A percentile compares a stretch with the other conserved stretches of the same genome.
Conservation (phyloP, 2,888 invertebrate species). For the Crioceris asparagi region DNA sequence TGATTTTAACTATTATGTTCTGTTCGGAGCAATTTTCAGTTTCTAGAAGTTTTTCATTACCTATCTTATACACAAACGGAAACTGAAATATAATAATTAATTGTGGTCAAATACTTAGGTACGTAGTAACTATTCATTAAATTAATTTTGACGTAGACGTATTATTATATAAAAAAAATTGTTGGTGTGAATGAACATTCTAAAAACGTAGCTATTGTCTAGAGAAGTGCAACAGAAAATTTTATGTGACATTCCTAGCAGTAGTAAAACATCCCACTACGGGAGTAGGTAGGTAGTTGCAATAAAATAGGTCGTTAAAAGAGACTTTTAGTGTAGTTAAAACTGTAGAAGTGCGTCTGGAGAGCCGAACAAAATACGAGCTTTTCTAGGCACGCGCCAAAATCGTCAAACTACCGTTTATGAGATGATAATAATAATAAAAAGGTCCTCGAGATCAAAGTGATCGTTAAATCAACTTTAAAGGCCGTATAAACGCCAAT, state of each 20-base stretch:
- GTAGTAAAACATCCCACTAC: conserved; percentile 24
- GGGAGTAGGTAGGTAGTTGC: conserved; percentile 33
- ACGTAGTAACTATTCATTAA: too few species aligned
- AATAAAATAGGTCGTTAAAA: conserved; percentile 39
- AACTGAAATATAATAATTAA: too few species aligned
- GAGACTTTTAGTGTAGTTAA: conserved; percentile 40
- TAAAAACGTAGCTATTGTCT: too few species aligned
- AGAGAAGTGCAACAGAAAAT: too few species aligned
- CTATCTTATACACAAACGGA: too few species aligned
- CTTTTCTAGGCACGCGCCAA: conserved; percentile 36
- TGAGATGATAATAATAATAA: conserved; percentile 38
- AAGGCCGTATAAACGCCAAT: conserved; percentile 37
- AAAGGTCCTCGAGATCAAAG: conserved; percentile 34
- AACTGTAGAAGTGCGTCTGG: conserved; percentile 39
- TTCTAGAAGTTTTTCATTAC: too few species aligned
- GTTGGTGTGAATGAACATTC: too few species aligned
- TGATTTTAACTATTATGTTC: too few species aligned
- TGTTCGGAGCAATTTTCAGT: too few species aligned
- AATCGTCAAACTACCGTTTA: conserved; percentile 34
- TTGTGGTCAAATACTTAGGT: too few species aligned
- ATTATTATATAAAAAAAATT: too few species aligned
- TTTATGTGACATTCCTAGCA: conserved; percentile 28
- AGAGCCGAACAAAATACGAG: conserved; percentile 35
- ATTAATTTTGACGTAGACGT: too few species aligned
- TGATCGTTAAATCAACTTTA: conserved; percentile 37